Evolutionary conservation across 1,140 invertebrate species (phyloP).

Genomic region (Delia radicum): DNA sequence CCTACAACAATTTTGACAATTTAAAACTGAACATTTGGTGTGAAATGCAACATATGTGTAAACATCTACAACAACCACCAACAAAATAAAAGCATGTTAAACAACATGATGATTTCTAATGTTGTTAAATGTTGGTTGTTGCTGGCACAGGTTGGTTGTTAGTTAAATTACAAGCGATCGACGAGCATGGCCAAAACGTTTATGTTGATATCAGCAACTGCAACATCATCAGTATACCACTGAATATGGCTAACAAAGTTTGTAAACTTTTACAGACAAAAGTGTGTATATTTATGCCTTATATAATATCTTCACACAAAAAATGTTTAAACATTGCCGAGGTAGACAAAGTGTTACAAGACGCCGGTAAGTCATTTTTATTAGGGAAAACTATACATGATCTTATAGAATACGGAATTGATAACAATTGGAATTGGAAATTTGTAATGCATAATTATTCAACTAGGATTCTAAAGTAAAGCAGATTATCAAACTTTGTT

Average conservation of each 20-base stretch:
- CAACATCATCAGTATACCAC: background rate
- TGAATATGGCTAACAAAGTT: background rate
- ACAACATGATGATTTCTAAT: slow-evolving; percentile 23
- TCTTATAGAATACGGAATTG: too few relatives aligned
- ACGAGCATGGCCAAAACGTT: background rate
- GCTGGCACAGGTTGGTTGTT: slow-evolving; percentile 11
- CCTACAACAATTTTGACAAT: background rate
- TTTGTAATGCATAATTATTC: too few relatives aligned
- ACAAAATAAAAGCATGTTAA: slow-evolving; percentile 11
- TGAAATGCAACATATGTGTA: background rate
- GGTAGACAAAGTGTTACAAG: slow-evolving; percentile 17
- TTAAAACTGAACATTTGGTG: background rate
- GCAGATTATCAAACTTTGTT: too few relatives aligned
- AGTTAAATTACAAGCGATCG: background rate
- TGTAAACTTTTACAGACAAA: background rate
- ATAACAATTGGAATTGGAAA: too few relatives aligned
- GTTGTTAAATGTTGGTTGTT: slow-evolving; percentile 2
- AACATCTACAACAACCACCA: background rate
- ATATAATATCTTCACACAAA: background rate
- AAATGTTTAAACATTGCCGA: background rate
- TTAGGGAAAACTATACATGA: too few relatives aligned
- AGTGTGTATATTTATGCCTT: background rate
- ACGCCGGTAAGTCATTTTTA: background rate
- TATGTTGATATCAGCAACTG: background rate
- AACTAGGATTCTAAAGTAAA: too few relatives aligned